phyloP scores from a whole-genome alignment of 2,113 vertebrate species.

The Sardina pilchardus region DNA sequence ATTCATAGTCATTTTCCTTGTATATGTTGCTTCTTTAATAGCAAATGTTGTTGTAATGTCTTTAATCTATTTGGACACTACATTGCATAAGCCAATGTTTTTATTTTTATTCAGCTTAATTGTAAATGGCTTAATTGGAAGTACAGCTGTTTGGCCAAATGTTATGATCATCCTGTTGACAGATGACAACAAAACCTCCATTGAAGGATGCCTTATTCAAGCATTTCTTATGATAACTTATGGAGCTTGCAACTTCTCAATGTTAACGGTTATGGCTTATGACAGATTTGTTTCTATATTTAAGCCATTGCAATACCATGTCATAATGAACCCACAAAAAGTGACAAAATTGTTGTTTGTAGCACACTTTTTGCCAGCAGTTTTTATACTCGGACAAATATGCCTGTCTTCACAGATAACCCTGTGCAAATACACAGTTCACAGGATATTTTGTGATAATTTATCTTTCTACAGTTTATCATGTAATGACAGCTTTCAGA shows the following conservation, averaged over 20 bases:
- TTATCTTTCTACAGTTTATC: slow-evolving; percentile 11
- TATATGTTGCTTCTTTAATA: neutral
- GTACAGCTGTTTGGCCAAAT: slow-evolving; percentile 8
- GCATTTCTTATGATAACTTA: neutral
- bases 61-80: neutral
- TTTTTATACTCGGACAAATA: neutral
- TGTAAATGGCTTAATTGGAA: neutral
- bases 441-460: slow-evolving; percentile 7
- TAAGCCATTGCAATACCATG: neutral
- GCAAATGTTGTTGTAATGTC: neutral
- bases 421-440: neutral
- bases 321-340: neutral
- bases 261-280: neutral
- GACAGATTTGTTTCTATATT: too few species aligned
- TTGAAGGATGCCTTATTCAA: neutral
- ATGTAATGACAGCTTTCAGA: neutral
- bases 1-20: neutral
- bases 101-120: neutral
- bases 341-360: neutral
- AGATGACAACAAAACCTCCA: neutral
- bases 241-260: neutral
- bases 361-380: neutral
- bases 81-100: neutral
- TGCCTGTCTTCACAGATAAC: neutral
- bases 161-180: neutral